phyloP scores from a whole-genome alignment of 2,888 invertebrate genomes.

The Acheta domesticus region DNA sequence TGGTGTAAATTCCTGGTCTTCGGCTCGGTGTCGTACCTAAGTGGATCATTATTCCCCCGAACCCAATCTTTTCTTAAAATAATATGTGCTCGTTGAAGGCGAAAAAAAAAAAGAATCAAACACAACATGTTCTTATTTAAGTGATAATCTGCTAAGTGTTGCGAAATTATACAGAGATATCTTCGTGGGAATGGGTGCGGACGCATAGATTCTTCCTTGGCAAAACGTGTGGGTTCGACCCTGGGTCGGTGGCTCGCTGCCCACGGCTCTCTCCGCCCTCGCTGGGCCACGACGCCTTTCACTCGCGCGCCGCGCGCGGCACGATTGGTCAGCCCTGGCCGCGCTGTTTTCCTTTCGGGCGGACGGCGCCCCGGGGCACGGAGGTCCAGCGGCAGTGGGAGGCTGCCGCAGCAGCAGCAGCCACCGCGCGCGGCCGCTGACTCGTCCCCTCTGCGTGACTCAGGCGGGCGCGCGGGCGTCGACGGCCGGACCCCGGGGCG shows the following conservation, averaged over 20 bases:
- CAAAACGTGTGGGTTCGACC: too few relatives aligned
- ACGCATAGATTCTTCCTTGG: too few relatives aligned
- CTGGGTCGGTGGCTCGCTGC: not conserved
- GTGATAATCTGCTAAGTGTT: too few relatives aligned
- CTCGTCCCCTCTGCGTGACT: not conserved
- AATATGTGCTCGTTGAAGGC: too few relatives aligned
- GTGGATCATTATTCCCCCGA: not conserved
- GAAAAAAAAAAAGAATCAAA: too few relatives aligned
- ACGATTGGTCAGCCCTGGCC: not conserved
- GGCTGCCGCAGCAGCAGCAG: not conserved
- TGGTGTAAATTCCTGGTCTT: not conserved
- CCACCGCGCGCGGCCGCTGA: too few relatives aligned
- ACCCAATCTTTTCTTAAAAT: too few relatives aligned
- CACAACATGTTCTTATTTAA: too few relatives aligned
- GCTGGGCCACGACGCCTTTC: not conserved
- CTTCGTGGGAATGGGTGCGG: too few relatives aligned
- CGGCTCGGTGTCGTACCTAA: not conserved
- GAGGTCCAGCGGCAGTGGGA: not conserved
- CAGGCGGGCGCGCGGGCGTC: not conserved
- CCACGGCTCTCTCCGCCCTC: not conserved
- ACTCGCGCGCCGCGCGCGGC: not conserved
- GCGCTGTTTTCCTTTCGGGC: slow-evolving; percentile 18
- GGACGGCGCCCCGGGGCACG: not conserved
- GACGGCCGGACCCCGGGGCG: not conserved
- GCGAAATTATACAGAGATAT: too few relatives aligned